These are phyloP conservation scores for Gymnocheta viridis DNA, from an alignment of 2,888 invertebrate genomes.

Conservation along the genomic window DNA sequence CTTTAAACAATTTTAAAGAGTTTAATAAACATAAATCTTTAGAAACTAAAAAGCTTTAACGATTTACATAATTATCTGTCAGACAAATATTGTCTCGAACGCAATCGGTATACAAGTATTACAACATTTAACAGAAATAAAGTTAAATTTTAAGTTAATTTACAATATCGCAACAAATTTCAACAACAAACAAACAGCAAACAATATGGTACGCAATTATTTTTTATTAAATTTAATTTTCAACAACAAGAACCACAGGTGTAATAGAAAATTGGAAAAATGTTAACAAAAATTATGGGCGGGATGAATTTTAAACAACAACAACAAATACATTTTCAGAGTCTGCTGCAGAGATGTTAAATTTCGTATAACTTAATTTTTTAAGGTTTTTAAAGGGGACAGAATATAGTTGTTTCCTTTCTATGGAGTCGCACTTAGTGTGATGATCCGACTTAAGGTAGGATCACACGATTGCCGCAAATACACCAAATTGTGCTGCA, in stretches of 20 bases:
- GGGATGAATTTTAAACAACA: slow-evolving; percentile 43
- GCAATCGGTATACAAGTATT: slow-evolving; percentile 4
- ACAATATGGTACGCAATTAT: slow-evolving; percentile 21
- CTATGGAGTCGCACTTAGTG: too few species aligned
- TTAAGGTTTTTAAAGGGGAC: too few species aligned
- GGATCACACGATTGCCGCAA: too few species aligned
- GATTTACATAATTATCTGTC: slow-evolving; percentile 13
- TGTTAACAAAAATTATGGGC: slow-evolving; percentile 43
- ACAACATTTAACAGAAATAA: slow-evolving; percentile 38
- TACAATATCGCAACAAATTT: slow-evolving; percentile 32
- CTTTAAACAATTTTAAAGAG: slow-evolving; percentile 35
- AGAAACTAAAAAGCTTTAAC: slow-evolving; percentile 21
- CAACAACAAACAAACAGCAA: slow-evolving; percentile 11
- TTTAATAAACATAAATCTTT: slow-evolving; percentile 39
- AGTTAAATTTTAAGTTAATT: slow-evolving; percentile 1
- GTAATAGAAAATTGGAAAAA: slow-evolving; percentile 37
- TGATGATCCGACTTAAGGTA: too few species aligned
- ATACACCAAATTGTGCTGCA: too few species aligned
- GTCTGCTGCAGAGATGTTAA: not conserved
- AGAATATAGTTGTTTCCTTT: too few species aligned
- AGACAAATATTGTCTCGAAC: slow-evolving; percentile 18
- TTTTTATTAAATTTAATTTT: slow-evolving; percentile 9
- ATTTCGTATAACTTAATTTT: not conserved
- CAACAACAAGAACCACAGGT: slow-evolving; percentile 49
- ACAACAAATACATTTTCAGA: not conserved